These are phyloP conservation scores for Rhinopomastus cyanomelas DNA, from an alignment of 2,113 vertebrate species.

Conservation along the genomic window DNA sequence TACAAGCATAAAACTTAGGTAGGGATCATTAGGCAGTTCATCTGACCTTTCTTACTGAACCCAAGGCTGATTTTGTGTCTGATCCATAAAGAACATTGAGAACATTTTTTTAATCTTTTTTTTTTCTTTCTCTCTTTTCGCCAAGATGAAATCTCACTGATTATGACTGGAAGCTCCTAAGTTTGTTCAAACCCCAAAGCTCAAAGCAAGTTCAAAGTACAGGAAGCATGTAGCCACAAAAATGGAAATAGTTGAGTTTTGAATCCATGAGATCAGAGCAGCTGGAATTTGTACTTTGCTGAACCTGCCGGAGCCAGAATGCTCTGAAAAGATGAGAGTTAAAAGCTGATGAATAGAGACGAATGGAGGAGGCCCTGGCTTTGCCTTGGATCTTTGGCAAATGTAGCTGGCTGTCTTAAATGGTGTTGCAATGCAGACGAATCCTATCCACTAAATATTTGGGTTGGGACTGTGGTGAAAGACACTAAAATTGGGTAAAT, in stretches of 20 bases:
- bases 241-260: constrained; percentile 49
- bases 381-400: constrained; percentile 6
- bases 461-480: neutral
- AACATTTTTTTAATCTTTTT: neutral
- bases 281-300: constrained; percentile 40
- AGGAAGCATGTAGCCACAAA: constrained; percentile 33
- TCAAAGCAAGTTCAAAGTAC: constrained; percentile 58
- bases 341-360: neutral
- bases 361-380: neutral
- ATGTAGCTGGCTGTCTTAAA: neutral
- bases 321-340: constrained; percentile 35
- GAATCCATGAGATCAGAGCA: constrained; percentile 40
- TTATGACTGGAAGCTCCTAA: constrained; percentile 35
- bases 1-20: constrained; percentile 24
- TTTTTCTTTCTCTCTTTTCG: accelerated
- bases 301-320: constrained; percentile 1
- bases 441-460: neutral
- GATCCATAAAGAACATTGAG: neutral
- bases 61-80: constrained; percentile 18
- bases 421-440: neutral
- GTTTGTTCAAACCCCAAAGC: constrained; percentile 42
- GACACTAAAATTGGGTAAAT: neutral
- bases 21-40: constrained; percentile 56
- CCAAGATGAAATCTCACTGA: constrained; percentile 23
- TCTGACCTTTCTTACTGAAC: constrained; percentile 46